Conservation (phyloP, 2,113 vertebrate genomes). For the Megalops atlanticus region DNA sequence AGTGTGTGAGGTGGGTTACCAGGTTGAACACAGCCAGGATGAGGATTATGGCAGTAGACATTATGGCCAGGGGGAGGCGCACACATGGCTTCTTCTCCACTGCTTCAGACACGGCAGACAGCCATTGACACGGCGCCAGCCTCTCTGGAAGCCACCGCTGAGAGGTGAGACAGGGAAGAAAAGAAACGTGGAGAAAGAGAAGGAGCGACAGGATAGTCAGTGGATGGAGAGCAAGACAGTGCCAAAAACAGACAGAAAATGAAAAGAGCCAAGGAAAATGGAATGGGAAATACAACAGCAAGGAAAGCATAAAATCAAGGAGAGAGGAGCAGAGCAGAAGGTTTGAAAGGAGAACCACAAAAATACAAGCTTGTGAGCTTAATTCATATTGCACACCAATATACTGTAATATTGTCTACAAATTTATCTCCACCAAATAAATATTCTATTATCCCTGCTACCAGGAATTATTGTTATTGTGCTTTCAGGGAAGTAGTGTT, state of each 20-base stretch:
- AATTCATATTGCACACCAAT: no score
- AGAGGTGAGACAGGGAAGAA: not conserved
- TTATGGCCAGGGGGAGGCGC: slow-evolving; percentile 78
- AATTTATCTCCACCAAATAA: no score
- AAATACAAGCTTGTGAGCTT: no score
- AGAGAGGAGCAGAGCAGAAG: not conserved
- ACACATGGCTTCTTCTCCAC: slow-evolving; percentile 83
- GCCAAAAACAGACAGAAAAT: not conserved
- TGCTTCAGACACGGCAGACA: slow-evolving; percentile 74
- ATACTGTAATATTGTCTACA: no score
- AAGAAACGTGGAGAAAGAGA: not conserved
- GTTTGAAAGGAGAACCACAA: no score
- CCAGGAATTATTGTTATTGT: no score
- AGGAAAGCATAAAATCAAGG: not conserved
- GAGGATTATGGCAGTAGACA: slow-evolving; percentile 79
- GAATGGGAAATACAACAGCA: not conserved
- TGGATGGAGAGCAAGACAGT: not conserved
- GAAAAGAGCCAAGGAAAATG: not conserved
- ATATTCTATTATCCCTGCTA: no score
- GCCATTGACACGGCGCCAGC: slow-evolving; percentile 63
- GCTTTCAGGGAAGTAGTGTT: no score
- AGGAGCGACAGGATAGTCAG: not conserved
- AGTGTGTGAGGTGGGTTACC: slow-evolving; percentile 62
- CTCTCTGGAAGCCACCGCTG: slow-evolving; percentile 79
- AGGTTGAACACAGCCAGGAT: slow-evolving; percentile 82